Conservation (phyloP, 1,140 invertebrate species). For the Akabosia matsudoensis region DNA sequence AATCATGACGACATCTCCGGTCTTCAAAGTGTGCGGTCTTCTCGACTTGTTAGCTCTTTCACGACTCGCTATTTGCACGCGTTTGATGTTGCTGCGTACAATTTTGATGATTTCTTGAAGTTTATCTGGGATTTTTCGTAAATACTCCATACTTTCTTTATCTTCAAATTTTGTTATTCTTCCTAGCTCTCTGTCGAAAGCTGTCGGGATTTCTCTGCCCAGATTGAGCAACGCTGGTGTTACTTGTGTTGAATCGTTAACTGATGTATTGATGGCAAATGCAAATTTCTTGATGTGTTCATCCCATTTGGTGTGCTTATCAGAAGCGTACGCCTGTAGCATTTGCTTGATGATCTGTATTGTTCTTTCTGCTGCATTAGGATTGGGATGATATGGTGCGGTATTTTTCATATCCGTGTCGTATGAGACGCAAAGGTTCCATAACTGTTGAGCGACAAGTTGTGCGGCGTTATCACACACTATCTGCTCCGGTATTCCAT, state of each 20-base stretch:
- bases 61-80: neutral
- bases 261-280: conserved; percentile 53
- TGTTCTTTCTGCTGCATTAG: conserved; percentile 27
- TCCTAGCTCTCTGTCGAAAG: conserved; percentile 20
- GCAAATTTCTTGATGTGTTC: conserved; percentile 49
- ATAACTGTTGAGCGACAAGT: neutral
- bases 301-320: conserved; percentile 47
- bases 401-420: conserved; percentile 25
- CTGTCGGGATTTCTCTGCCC: conserved; percentile 48
- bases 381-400: conserved; percentile 44
- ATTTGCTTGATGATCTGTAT: conserved; percentile 41
- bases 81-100: neutral
- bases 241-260: conserved; percentile 49
- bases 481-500: neutral
- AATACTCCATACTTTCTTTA: neutral
- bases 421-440: neutral
- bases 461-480: neutral
- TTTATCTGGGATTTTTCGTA: neutral
- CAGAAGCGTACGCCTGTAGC: conserved; percentile 43
- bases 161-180: neutral
- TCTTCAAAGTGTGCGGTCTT: neutral
- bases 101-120: neutral
- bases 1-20: neutral
- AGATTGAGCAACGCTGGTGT: conserved; percentile 51
- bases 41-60: neutral